These are phyloP conservation scores for Rhyacophila evoluta DNA, from an alignment of 2,888 invertebrate genomes.

Conservation along the genomic window DNA sequence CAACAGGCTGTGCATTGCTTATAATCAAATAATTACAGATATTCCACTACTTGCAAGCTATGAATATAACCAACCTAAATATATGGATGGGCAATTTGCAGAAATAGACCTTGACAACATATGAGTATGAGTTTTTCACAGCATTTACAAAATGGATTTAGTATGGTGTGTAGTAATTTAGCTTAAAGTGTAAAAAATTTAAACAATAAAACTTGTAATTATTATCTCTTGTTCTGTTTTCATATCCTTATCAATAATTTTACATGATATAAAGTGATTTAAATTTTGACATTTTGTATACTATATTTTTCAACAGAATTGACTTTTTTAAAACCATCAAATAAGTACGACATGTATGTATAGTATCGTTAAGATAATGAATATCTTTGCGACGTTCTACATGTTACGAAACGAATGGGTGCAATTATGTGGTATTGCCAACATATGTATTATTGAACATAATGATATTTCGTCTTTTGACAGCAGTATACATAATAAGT, in stretches of 20 bases:
- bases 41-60: slow-evolving; percentile 76
- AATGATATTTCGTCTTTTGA: too few relatives aligned
- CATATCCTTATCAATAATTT: neutral
- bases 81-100: neutral
- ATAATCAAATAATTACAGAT: slow-evolving; percentile 77
- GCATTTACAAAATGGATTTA: neutral
- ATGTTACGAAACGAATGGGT: too few relatives aligned
- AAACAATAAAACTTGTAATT: neutral
- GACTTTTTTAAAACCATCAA: too few relatives aligned
- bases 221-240: neutral
- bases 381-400: too few relatives aligned
- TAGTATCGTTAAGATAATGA: too few relatives aligned
- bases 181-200: neutral
- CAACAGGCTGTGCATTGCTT: slow-evolving; percentile 80
- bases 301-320: neutral
- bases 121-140: neutral
- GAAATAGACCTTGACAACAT: too few relatives aligned
- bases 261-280: neutral
- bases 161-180: neutral
- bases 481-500: too few relatives aligned
- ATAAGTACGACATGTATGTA: too few relatives aligned
- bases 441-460: too few relatives aligned
- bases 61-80: slow-evolving; percentile 73
- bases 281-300: neutral
- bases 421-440: too few relatives aligned